Evolutionary conservation across 2,888 invertebrate species (phyloP), one percentile per base, ranked within the genome.

Genomic region (Epicampocera succincta): DNA sequence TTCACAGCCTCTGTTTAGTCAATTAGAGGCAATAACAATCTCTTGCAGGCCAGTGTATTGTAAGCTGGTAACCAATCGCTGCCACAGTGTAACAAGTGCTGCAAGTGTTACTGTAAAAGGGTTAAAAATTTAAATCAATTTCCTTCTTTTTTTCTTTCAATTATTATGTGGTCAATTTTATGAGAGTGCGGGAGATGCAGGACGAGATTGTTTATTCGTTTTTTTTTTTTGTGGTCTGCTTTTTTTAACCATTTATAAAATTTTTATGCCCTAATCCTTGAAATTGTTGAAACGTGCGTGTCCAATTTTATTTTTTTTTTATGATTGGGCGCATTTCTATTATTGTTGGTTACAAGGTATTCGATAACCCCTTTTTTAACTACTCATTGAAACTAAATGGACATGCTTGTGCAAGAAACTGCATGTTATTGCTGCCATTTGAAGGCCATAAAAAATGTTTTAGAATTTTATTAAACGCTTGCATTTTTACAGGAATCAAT

Each of bases 261-360:
- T 81, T 56, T 52, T 5, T 73, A 63, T 63, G 48, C 44, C 54
- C 46, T 78, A 74, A 82, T 82, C 78, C 74, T 74, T 82, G 25
- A 78, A 82, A 82, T 78, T 82, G 78, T 48, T 74, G 40, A 69
- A 82, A 82, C 82, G 82, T 82, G 82, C 71, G 78, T 78, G 42
- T 82, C 78, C 61, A 78, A 82, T 82, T 82, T 78, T 78, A 78
- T 78, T 33, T 78, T 33, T 65, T n/a, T 66, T 11, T 15, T 56
- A n/a, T 33, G 38, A 60, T 66, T 40, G 17, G 21, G 38, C 54
- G 15, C 33, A 21, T 56, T 21, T 9, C 50, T 50, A 17, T 56
- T 71, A 58, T 33, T 60, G 15, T 40, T 75, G 58, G 15, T 40
- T 75, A 52, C 66, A 72, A 76, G 80, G 76, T 81, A 72, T 63